Evolutionary conservation across 1,140 invertebrate genomes (phyloP), one percentile per base, ranked within the genome.

Genomic region (Danaus melanippus): DNA sequence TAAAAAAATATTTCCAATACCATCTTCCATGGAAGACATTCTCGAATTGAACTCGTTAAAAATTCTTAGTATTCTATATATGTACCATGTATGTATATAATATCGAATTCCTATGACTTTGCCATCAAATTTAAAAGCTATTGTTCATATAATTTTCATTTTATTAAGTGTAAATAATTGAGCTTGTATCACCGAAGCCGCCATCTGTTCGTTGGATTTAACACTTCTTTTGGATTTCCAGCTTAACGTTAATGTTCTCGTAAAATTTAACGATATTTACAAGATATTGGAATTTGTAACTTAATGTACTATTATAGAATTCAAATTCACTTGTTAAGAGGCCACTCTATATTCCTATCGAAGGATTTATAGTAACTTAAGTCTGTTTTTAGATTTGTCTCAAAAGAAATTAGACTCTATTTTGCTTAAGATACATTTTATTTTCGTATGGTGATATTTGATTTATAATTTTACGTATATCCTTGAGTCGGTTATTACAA

Each of bases 131-230:
- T 3, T 32, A 32, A 32, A 32, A 7, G 21, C 77, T 79, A 83
- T 79, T 73, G 71, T 70, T 76, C 74, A 67, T 81, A 81, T 85
- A 83, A 82, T 67, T 74, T 78, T 79, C 75, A 84, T 82, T 85
- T 85, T 84, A 85, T 84, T 79, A 80, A 82, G 80, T 84, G 82
- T 84, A 85, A 85, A 85, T 84, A 85, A 85, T 85, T 84, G 82
- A 81, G 80, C 74, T 77, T 79, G 78, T 74, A 82, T 78, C 74
- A 76, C 69, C 66, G 74, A 64, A 63, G 65, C 66, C 58, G 69
- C 74, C 82, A 79, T 83, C 79, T 83, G 82, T 65, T 74, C 60
- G 68, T 58, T 58, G 58, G 67, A 67, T 75, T 78, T 81, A 81
- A 80, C 70, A 78, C 79, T 81, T 74, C 69, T 82, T 76, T 85